Percentiles rank a stretch among this genome's conserved stretches.
phyloP scores from a whole-genome alignment of 2,797 vertebrate species.

The Malurus leucopterus region DNA sequence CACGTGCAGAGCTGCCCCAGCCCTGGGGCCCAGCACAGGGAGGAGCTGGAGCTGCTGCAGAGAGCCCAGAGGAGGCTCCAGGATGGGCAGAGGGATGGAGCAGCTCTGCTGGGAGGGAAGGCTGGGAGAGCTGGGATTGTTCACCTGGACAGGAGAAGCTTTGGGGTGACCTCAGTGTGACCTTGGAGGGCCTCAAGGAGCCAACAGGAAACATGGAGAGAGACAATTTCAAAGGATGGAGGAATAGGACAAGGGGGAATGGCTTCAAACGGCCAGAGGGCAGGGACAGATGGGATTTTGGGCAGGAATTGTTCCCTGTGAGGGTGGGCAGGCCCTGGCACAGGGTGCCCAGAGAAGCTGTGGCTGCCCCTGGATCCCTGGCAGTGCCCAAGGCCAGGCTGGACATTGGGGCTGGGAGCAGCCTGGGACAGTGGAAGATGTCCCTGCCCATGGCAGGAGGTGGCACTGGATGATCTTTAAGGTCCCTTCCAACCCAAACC shows the following conservation, averaged over 20 bases:
- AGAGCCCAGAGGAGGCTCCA: not conserved
- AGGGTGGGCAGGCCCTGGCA: fast-evolving
- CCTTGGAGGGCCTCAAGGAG: fast-evolving
- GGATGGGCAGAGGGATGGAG: not conserved
- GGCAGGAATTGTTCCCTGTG: not conserved
- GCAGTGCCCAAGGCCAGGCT: fast-evolving
- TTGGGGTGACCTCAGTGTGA: fast-evolving
- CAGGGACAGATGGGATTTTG: no score
- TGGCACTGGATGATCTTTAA: fast-evolving
- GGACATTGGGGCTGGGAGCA: fast-evolving
- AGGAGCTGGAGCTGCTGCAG: not conserved
- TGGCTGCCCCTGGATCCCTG: not conserved
- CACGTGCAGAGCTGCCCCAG: conserved; percentile 3
- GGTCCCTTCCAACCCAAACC: not conserved
- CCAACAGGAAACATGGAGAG: fast-evolving
- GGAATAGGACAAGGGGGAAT: not conserved
- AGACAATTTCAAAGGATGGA: fast-evolving
- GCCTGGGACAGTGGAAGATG: fast-evolving
- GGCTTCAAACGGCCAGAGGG: not conserved
- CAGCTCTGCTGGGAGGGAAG: not conserved
- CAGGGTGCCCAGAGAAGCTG: not conserved
- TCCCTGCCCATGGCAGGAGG: not conserved
- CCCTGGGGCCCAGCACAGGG: not conserved
- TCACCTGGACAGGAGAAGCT: not conserved
- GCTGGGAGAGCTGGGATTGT: not conserved